Percentiles rank a stretch among this genome's conserved stretches.
These are phyloP conservation scores for Rhingia rostrata DNA, from an alignment of 2,888 invertebrate genomes.

Conservation along the genomic window DNA sequence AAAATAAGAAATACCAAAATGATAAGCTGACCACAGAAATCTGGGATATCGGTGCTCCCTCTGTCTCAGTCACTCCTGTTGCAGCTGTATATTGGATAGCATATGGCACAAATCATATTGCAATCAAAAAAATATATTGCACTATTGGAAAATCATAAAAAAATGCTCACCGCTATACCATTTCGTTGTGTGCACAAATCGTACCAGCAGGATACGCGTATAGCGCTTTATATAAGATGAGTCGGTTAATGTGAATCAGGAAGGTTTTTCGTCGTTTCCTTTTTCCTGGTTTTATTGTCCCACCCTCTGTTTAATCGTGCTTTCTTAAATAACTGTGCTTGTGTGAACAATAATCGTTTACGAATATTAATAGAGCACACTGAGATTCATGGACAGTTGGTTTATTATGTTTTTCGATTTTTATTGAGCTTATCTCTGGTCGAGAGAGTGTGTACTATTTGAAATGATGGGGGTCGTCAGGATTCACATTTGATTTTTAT, in stretches of 20 bases:
- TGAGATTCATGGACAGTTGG: slow-evolving; percentile 25
- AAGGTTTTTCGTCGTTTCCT: not conserved
- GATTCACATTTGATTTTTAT: slow-evolving; percentile 9
- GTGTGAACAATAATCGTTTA: slow-evolving; percentile 52
- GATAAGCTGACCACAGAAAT: slow-evolving; percentile 61
- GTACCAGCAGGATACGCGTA: slow-evolving; percentile 16
- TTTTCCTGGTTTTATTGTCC: slow-evolving; percentile 26
- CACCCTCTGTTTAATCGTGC: slow-evolving; percentile 2
- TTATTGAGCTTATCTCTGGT: slow-evolving; percentile 40
- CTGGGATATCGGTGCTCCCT: slow-evolving; percentile 12
- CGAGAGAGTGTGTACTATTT: not conserved
- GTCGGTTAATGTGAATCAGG: slow-evolving; percentile 31
- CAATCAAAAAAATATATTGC: slow-evolving; percentile 52
- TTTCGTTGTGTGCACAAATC: not conserved
- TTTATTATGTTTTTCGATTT: slow-evolving; percentile 30
- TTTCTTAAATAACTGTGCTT: slow-evolving; percentile 22
- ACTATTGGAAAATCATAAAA: slow-evolving; percentile 66
- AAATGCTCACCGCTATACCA: slow-evolving; percentile 39
- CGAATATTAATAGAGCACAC: slow-evolving; percentile 31
- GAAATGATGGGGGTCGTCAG: slow-evolving; percentile 1
- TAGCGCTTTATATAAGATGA: slow-evolving; percentile 34
- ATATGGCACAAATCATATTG: slow-evolving; percentile 67
- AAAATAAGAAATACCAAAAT: not conserved
- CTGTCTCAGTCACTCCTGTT: not conserved
- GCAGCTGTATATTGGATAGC: slow-evolving; percentile 26